Evolutionary conservation across 2,113 vertebrate genomes (phyloP), one percentile per base, ranked within the genome.

Genomic region (Vulpes vulpes): DNA sequence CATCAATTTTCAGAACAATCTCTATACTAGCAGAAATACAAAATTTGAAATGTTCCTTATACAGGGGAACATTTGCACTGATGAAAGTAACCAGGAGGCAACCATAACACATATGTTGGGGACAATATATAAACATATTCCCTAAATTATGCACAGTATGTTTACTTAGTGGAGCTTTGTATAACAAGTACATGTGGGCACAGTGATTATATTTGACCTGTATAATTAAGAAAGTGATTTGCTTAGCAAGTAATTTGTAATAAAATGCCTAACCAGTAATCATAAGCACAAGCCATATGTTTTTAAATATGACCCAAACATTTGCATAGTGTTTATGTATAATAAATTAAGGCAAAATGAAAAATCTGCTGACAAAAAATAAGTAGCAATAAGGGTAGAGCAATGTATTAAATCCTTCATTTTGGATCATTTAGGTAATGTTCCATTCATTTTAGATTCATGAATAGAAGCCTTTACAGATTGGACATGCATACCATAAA

Each of bases 351-450:
- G 98, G 98, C 51, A 96, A 98, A 98, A 99, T 99, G 99, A 99
- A 99, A 99, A 99, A 99, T 99, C 97, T 99, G 98, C 98, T 99
- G 98, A 99, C 98, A 98, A 97, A 97, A 98, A 99, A 98, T 98
- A 99, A 99, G 99, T 98, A 98, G 98, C 99, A 99, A 99, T 99
- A 99, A 98, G 99, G 97, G 97, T 98, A 98, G 97, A 98, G 98
- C n/a, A 96, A 99, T 99, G 98, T 67, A 98, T 99, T 99, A 99
- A 99, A 99, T 99, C 98, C 97, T 98, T 99, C 99, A 99, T 99
- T 99, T 98, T 99, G 98, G 98, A 99, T 99, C 99, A 99, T 99
- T 99, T 99, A 99, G 99, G 99, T 99, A 99, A 99, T 99, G 99
- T 99, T 99, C 98, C 98, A 96, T 99, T 99, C 99, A 99, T 99